Conservation (phyloP, 2,797 vertebrate genomes). For the Podarcis siculus region DNA sequence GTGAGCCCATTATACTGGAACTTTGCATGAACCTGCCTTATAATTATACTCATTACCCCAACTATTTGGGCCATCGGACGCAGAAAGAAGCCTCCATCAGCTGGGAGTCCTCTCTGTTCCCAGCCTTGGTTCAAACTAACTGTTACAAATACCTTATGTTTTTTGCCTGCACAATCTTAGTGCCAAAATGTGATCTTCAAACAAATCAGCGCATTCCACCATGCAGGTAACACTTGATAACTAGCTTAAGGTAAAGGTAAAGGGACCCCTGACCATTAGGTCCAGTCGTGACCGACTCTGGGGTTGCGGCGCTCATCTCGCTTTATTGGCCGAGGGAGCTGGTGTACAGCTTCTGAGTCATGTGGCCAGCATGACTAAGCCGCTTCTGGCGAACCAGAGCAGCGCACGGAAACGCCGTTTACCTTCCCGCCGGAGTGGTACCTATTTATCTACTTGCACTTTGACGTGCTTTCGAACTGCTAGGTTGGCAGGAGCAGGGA, state of each 20-base stretch:
- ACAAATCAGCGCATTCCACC: constrained; percentile 88
- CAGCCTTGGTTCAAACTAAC: constrained; percentile 94
- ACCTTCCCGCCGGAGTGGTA: too few species aligned
- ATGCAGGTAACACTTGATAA: constrained; percentile 84
- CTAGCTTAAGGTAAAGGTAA: neutral
- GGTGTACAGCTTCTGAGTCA: too few species aligned
- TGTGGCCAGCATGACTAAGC: too few species aligned
- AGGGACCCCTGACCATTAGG: too few species aligned
- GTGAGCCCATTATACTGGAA: constrained; percentile 92
- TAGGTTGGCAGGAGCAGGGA: too few species aligned
- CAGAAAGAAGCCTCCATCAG: constrained; percentile 93
- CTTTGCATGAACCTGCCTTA: constrained; percentile 96
- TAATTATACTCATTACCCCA: constrained; percentile 90
- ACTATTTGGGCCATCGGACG: constrained; percentile 91
- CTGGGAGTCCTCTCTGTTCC: constrained; percentile 95
- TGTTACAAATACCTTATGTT: constrained; percentile 98
- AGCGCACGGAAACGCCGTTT: too few species aligned
- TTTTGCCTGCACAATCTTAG: constrained; percentile 94
- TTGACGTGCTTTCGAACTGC: too few species aligned
- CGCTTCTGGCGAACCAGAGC: too few species aligned
- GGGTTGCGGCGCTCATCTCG: too few species aligned
- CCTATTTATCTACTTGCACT: too few species aligned
- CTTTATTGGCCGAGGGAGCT: too few species aligned
- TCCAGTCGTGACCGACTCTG: too few species aligned
- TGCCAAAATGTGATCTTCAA: constrained; percentile 90